Percentiles rank a stretch among this genome's conserved stretches.
Conservation (phyloP, 2,797 vertebrate species). For the Anas acuta region DNA sequence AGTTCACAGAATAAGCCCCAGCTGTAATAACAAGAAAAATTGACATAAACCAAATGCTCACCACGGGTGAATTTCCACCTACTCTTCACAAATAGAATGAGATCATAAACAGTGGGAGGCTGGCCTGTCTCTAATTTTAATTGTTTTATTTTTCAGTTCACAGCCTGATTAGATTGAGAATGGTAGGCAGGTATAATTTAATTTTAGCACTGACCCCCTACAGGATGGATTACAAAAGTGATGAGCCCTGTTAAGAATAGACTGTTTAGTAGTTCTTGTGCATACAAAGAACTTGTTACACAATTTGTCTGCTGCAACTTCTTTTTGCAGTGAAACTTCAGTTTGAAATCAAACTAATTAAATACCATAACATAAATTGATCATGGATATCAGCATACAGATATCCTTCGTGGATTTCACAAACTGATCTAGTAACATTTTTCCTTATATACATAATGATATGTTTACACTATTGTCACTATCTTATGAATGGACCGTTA, state of each 20-base stretch:
- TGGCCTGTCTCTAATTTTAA: slow-evolving; percentile 67
- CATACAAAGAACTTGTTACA: slow-evolving; percentile 3
- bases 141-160: slow-evolving; percentile 68
- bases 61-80: slow-evolving; percentile 66
- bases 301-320: neutral
- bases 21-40: slow-evolving; percentile 69
- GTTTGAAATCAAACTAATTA: slow-evolving; percentile 17
- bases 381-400: neutral
- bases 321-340: slow-evolving; percentile 2
- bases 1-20: slow-evolving; percentile 65
- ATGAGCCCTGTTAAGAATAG: slow-evolving; percentile 34
- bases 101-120: slow-evolving; percentile 58
- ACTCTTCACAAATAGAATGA: slow-evolving; percentile 61
- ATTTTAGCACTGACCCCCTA: slow-evolving; percentile 61
- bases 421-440: slow-evolving; percentile 22
- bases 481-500: slow-evolving; percentile 48
- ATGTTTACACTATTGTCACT: slow-evolving; percentile 18
- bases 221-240: slow-evolving; percentile 43
- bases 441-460: neutral
- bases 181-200: slow-evolving; percentile 65
- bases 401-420: neutral
- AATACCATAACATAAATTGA: neutral
- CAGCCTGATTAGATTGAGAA: slow-evolving; percentile 66
- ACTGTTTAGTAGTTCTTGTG: slow-evolving; percentile 28
- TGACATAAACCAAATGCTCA: slow-evolving; percentile 74